Conservation (phyloP, 2,113 vertebrate species). For the Lutjanus erythropterus region DNA sequence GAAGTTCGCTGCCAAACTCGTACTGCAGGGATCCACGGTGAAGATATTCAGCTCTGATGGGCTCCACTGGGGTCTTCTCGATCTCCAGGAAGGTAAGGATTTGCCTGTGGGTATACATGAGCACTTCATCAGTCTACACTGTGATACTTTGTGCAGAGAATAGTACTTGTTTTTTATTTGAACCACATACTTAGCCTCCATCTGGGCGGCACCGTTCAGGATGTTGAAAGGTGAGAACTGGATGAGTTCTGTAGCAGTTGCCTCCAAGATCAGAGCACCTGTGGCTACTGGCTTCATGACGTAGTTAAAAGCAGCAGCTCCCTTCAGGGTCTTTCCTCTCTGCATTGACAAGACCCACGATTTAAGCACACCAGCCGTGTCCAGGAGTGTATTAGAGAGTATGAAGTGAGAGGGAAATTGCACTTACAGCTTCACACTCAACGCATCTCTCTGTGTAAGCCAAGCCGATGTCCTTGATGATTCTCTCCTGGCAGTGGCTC, state of each 20-base stretch:
- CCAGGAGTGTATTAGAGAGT: neutral
- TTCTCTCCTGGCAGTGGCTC: slow-evolving; percentile 87
- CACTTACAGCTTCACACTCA: slow-evolving; percentile 79
- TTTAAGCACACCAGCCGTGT: neutral
- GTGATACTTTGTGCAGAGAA: neutral
- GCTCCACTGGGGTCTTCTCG: slow-evolving; percentile 38
- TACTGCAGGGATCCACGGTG: slow-evolving; percentile 83
- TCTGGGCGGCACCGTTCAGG: slow-evolving; percentile 84
- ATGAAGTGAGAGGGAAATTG: neutral
- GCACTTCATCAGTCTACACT: neutral
- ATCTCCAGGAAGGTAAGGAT: slow-evolving; percentile 79
- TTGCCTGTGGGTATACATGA: slow-evolving; percentile 78
- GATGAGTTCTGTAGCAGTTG: slow-evolving; percentile 80
- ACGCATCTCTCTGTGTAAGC: slow-evolving; percentile 79
- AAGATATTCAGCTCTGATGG: slow-evolving; percentile 62
- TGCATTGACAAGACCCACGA: slow-evolving; percentile 61
- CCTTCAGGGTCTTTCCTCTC: slow-evolving; percentile 82
- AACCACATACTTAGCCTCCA: slow-evolving; percentile 85
- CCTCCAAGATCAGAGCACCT: slow-evolving; percentile 82
- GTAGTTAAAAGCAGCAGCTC: slow-evolving; percentile 79
- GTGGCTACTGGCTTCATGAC: slow-evolving; percentile 81
- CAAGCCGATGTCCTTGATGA: slow-evolving; percentile 81
- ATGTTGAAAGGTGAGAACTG: slow-evolving; percentile 86
- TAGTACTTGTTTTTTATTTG: neutral
- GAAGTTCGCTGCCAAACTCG: slow-evolving; percentile 76